Percentiles rank a stretch among this genome's conserved stretches.
These are phyloP conservation scores for Drosophila mulleri DNA, from an alignment of 2,888 invertebrate genomes.

Conservation along the genomic window DNA sequence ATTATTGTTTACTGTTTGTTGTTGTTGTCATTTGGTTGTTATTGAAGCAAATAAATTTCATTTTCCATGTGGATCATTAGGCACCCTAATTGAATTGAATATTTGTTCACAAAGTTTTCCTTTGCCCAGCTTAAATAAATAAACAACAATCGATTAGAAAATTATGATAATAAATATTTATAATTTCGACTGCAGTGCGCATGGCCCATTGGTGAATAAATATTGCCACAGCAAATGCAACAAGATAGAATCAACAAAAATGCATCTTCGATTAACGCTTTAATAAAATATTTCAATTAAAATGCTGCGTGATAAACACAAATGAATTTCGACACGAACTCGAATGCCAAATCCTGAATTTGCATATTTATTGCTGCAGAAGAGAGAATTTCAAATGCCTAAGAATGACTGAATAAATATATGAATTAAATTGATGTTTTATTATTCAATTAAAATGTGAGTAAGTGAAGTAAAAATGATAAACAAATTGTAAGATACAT, in stretches of 20 bases:
- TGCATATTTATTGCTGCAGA: background rate
- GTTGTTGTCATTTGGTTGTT: slow-evolving; percentile 36
- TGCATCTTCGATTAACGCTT: slow-evolving; percentile 13
- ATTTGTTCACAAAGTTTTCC: slow-evolving; percentile 42
- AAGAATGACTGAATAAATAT: background rate
- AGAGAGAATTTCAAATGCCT: background rate
- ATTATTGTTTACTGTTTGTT: slow-evolving; percentile 2
- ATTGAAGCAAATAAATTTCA: slow-evolving; percentile 52
- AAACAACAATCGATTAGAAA: slow-evolving; percentile 68
- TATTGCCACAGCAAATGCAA: background rate
- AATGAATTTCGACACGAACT: background rate
- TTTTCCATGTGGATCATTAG: slow-evolving; percentile 67
- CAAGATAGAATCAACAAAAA: slow-evolving; percentile 1
- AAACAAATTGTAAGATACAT: background rate
- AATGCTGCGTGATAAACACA: background rate
- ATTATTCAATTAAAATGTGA: background rate
- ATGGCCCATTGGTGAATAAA: background rate
- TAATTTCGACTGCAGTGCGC: slow-evolving; percentile 25
- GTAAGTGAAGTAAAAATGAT: background rate
- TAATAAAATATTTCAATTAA: slow-evolving; percentile 30
- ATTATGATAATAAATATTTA: slow-evolving; percentile 54
- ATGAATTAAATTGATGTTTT: background rate
- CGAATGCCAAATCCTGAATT: background rate
- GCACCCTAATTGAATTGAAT: slow-evolving; percentile 66
- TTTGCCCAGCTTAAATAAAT: slow-evolving; percentile 43